A percentile compares a stretch with the other conserved stretches of the same genome.
Evolutionary conservation across 2,797 vertebrate species (phyloP).

Genomic region (Syncerus caffer): DNA sequence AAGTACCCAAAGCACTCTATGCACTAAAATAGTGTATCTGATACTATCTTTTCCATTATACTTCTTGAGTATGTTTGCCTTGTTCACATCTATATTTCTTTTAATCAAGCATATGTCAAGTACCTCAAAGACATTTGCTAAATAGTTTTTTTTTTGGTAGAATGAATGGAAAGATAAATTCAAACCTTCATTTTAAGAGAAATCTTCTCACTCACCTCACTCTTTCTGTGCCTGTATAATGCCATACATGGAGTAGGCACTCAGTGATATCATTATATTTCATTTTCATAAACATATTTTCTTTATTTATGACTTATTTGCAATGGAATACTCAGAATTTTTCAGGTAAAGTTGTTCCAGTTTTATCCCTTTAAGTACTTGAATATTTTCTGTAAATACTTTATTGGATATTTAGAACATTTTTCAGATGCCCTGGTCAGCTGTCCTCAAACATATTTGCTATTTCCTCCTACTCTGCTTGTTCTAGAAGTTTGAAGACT

Average conservation of each 20-base stretch:
- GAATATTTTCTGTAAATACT: not conserved
- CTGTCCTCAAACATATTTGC: not conserved
- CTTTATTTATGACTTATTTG: not conserved
- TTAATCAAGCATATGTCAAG: not conserved
- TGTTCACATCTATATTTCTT: not conserved
- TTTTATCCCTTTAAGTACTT: not conserved
- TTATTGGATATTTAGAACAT: not conserved
- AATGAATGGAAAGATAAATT: not conserved
- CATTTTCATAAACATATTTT: not conserved
- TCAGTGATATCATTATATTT: not conserved
- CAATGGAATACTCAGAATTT: not conserved
- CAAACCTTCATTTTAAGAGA: not conserved
- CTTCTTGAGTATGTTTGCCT: not conserved
- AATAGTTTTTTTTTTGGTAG: not conserved
- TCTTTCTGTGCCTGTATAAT: not conserved
- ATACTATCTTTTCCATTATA: not conserved
- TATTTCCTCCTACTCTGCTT: not conserved
- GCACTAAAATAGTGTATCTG: not conserved
- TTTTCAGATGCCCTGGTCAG: not conserved
- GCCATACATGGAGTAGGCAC: not conserved
- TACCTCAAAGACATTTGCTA: not conserved
- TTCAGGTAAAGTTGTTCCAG: not conserved
- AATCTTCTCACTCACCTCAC: not conserved
- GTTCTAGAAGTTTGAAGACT: not conserved
- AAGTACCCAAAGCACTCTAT: not conserved